Evolutionary conservation across 1,140 invertebrate genomes (phyloP), one percentile per base, ranked within the genome.

Genomic region (Piezodorus guildinii): DNA sequence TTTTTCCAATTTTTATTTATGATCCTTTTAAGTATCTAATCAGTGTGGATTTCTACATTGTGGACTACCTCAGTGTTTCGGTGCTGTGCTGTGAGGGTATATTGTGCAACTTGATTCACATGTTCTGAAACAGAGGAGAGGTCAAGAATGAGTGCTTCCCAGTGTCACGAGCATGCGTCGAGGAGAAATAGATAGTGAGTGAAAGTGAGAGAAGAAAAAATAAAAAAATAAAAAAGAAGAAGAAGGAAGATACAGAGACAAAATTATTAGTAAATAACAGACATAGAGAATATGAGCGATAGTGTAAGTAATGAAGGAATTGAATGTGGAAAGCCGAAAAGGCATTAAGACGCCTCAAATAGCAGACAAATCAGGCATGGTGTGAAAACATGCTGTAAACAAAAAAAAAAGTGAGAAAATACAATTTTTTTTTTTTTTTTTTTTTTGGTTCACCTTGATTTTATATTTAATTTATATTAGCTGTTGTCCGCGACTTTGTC

Each of bases 41-140:
- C 34, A 56, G 52, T 56, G 52, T 56, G 52, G 17, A 56, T 56
- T 56, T 56, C 52, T 56, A 56, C 52, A 56, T 56, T 56, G 52
- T 56, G 52, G 52, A 56, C 52, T 56, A 56, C 19, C 19, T 56
- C 19, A 56, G 23, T 25, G 52, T 23, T 21, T 56, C 4, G 52
- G 52, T 56, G 52, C 52, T 56, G 52, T 56, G 52, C 52, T 21
- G 19, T 56, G 52, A 56, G 52, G 52, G 52, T 56, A 56, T 56
- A 17, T 56, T 56, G 52, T 56, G 52, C 52, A 56, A 56, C 21
- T 56, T 56, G 52, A 56, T 56, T 56, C 52, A 25, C n/a, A 16
- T 56, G 52, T 56, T 56, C 19, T 56, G 52, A 56, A 56, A 56
- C 23, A 56, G 52, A 56, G 9, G 52, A 56, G 21, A 56, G 52